Evolutionary conservation across 2,888 invertebrate genomes (phyloP), one percentile per base, ranked within the genome.

Genomic region (Germaria angustata): DNA sequence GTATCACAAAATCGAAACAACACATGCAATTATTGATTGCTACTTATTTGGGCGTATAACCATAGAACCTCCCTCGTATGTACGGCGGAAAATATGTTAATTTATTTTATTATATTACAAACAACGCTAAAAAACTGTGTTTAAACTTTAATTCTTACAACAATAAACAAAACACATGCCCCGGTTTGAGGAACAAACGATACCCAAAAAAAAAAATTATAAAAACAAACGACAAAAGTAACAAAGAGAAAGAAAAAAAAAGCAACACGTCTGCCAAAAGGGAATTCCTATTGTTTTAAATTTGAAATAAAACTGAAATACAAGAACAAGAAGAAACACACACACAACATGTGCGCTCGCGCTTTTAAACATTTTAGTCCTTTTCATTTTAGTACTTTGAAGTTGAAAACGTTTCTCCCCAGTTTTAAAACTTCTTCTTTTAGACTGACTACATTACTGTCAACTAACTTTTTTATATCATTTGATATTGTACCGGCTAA

Each of bases 11-110:
- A n/a, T n/a, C n/a, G n/a, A n/a, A n/a, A n/a, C n/a, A n/a, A n/a
- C n/a, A n/a, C n/a, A n/a, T n/a, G n/a, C n/a, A n/a, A n/a, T n/a
- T n/a, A n/a, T n/a, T n/a, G n/a, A n/a, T n/a, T n/a, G n/a, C n/a
- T n/a, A n/a, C n/a, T n/a, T n/a, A n/a, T n/a, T n/a, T n/a, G n/a
- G n/a, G n/a, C n/a, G n/a, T n/a, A n/a, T n/a, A n/a, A n/a, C n/a
- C n/a, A n/a, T n/a, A n/a, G n/a, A n/a, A n/a, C n/a, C 28, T 2
- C 4, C 68, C 55, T 55, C 55, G 46, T 65, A 34, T 36, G 4
- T 36, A 44, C 44, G 44, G 65, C 15, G 13, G 59, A 53, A 53
- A 61, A 77, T 68, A 88, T 88, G 88, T 88, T 88, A 88, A 88
- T 88, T 88, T 87, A 87, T 73, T 82, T 79, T 57, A 65, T 69